These are phyloP conservation scores for Goniozus legneri DNA, from an alignment of 1,140 invertebrate species.

Conservation along the genomic window DNA sequence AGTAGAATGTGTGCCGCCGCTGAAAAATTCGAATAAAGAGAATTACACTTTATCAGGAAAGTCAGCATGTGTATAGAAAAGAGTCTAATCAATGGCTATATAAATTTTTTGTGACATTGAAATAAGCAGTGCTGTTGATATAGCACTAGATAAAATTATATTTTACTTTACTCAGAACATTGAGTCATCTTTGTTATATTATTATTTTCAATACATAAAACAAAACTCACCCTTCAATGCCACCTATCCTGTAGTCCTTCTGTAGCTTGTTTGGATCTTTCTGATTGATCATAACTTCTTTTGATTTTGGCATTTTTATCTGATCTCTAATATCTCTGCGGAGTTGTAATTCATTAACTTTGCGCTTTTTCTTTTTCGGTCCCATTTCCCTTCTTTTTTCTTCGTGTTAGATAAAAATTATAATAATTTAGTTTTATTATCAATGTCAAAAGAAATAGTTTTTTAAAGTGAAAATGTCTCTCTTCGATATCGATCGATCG, in stretches of 20 bases:
- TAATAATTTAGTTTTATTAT: no score
- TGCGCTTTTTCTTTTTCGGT: conserved; percentile 3
- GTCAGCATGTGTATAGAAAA: background rate
- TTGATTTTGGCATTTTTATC: background rate
- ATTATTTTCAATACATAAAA: no score
- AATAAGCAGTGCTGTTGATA: no score
- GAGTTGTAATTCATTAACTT: conserved; percentile 24
- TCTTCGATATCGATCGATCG: no score
- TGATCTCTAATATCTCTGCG: conserved; percentile 22
- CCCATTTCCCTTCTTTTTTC: conserved; percentile 11
- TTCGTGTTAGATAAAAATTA: no score
- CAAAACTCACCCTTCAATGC: conserved; percentile 52
- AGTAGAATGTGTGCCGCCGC: conserved; percentile 79
- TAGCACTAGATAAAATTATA: background rate
- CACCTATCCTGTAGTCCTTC: conserved; percentile 40
- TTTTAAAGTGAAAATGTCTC: background rate
- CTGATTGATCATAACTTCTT: background rate
- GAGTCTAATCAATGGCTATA: background rate
- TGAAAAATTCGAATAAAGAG: conserved; percentile 46
- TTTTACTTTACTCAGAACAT: background rate
- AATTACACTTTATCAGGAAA: background rate
- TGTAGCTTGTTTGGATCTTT: conserved; percentile 3
- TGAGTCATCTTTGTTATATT: background rate
- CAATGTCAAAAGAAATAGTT: no score
- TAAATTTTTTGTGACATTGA: background rate